These are phyloP conservation scores for Enteromius mattozi DNA, from an alignment of 2,797 vertebrate genomes.

Conservation along the genomic window DNA sequence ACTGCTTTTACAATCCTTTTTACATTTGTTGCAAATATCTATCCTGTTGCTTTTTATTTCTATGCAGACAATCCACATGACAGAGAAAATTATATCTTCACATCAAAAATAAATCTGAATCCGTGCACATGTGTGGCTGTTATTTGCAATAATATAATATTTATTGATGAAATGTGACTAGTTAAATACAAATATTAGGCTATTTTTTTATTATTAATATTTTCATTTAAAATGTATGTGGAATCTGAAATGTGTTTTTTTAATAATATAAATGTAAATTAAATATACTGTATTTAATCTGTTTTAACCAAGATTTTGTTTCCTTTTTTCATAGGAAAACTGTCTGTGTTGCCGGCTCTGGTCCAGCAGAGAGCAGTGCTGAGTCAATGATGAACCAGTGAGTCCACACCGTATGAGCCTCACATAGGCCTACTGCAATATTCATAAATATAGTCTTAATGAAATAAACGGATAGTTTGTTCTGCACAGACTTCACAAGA, in stretches of 20 bases:
- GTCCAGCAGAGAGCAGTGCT: constrained; percentile 50
- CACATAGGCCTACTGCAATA: neutral
- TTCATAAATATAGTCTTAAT: neutral
- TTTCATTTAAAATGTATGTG: neutral
- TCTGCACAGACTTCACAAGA: neutral
- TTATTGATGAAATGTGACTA: neutral
- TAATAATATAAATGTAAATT: neutral
- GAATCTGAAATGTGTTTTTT: neutral
- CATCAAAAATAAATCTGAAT: constrained; percentile 11
- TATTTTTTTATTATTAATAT: neutral
- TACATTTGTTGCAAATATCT: constrained; percentile 21
- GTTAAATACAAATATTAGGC: neutral
- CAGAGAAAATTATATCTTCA: neutral
- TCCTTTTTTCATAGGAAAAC: neutral
- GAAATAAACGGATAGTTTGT: neutral
- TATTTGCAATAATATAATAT: neutral
- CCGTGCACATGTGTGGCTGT: neutral
- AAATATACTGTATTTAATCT: neutral
- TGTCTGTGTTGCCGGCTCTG: constrained; percentile 14
- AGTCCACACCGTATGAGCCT: neutral
- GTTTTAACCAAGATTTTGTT: neutral
- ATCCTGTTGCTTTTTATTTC: neutral
- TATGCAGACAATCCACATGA: neutral
- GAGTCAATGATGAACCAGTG: constrained; percentile 29
- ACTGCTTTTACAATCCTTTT: constrained; percentile 26